Evolutionary conservation across 2,113 vertebrate species (phyloP), one percentile per base, ranked within the genome.

Genomic region (Ceyx margarethae): DNA sequence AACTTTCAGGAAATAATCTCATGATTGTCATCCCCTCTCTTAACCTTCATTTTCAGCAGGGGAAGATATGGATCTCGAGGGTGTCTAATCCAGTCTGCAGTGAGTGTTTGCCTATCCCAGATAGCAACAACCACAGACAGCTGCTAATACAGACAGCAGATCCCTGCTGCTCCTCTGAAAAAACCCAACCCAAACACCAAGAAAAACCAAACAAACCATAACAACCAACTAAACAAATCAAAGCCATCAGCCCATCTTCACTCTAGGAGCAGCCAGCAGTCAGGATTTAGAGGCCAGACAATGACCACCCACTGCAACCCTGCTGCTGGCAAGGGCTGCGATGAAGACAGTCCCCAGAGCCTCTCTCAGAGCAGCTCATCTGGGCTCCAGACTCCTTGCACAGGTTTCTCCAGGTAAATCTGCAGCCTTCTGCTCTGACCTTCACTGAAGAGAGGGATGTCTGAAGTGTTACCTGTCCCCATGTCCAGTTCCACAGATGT

Each of bases 1-100:
- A 88, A 31, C 51, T 40, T 78, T 15, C 58, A 80, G 53, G 72
- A 91, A 86, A 84, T 20, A 48, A 85, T 45, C 66, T 88, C 21
- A 33, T 6, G 29, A 43, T 25, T 73, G 54, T 42, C 78, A 76
- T 8, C 51, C 13, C 19, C n/a, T 68, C 67, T 88, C 66, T 50
- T 74, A 64, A 89, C 62, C 66, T 84, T 31, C 48, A 8, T 42
- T 50, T 50, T 90, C 2, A 13, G 50, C 75, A n/a, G 28, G 61
- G 61, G 21, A 75, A 84, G 77, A 90, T 72, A 81, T 0, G 13
- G 50, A 94, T 93, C 78, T 96, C 48, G 28, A 50, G 45, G 62
- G 78, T 68, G 33, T 77, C 66, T 58, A 79, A 89, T 61, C 50
- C 92, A 64, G 18, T 42, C 58, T 42, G 54, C 54, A 29, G 22